phyloP scores from a whole-genome alignment of 2,888 invertebrate genomes.

The Elegia similella region DNA sequence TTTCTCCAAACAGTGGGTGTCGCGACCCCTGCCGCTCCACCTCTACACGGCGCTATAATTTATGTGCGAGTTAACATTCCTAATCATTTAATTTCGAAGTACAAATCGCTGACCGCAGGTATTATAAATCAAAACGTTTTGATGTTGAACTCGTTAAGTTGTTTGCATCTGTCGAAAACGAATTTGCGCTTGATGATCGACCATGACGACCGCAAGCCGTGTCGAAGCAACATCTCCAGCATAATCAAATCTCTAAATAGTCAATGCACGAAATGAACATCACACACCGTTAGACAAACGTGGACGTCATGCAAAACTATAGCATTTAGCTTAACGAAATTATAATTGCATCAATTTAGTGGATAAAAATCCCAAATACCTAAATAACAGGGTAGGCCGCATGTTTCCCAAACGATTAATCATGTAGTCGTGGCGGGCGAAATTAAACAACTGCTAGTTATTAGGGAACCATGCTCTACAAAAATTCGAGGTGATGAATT shows the following conservation, averaged over 20 bases:
- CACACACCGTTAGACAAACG: slow-evolving; percentile 52
- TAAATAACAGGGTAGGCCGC: slow-evolving; percentile 42
- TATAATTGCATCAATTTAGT: slow-evolving; percentile 43
- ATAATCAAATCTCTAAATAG: slow-evolving; percentile 64
- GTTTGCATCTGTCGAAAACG: slow-evolving; percentile 30
- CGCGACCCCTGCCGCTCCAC: slow-evolving; percentile 29
- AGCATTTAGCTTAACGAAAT: slow-evolving; percentile 31
- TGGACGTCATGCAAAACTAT: slow-evolving; percentile 36
- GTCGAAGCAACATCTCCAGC: slow-evolving; percentile 54
- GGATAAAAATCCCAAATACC: slow-evolving; percentile 37
- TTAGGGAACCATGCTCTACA: slow-evolving; percentile 45
- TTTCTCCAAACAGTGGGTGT: slow-evolving; percentile 32
- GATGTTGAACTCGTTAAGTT: slow-evolving; percentile 16
- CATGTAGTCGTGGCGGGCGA: slow-evolving; percentile 42
- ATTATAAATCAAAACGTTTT: slow-evolving; percentile 15
- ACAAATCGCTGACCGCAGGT: slow-evolving; percentile 4
- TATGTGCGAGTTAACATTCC: slow-evolving; percentile 21
- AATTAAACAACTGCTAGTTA: slow-evolving; percentile 45
- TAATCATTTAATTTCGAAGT: slow-evolving; percentile 17
- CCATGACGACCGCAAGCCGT: slow-evolving; percentile 60
- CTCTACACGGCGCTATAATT: slow-evolving; percentile 24
- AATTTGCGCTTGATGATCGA: slow-evolving; percentile 44
- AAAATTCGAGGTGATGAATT: slow-evolving; percentile 52
- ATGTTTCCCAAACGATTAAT: slow-evolving; percentile 45
- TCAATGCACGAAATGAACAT: slow-evolving; percentile 61